A percentile compares a stretch with the other conserved stretches of the same genome.
Evolutionary conservation across 2,888 invertebrate species (phyloP).

Genomic region (Heliconius ismenius): DNA sequence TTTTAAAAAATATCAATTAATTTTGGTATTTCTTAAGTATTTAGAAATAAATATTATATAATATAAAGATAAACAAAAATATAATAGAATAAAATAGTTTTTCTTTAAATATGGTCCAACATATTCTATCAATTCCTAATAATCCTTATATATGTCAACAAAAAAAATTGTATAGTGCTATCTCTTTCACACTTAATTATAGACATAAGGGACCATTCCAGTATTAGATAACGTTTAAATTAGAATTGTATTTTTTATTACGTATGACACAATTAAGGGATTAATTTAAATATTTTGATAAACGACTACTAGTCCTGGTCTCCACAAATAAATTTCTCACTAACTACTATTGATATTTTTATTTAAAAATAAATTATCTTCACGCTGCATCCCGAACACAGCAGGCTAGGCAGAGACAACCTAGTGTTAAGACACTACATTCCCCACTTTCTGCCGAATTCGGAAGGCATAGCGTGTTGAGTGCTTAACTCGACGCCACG

Average conservation of each 20-base stretch:
- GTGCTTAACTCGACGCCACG: too few relatives aligned
- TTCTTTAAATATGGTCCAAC: conserved; percentile 7
- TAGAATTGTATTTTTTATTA: not conserved
- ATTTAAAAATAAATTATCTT: too few relatives aligned
- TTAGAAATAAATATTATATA: not conserved
- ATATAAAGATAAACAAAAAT: not conserved
- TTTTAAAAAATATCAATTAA: not conserved
- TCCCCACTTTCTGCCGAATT: too few relatives aligned
- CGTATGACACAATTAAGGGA: too few relatives aligned
- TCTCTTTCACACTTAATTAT: conserved; percentile 5
- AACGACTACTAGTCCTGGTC: too few relatives aligned
- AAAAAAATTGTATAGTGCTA: not conserved
- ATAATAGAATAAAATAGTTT: conserved; percentile 8
- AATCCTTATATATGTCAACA: not conserved
- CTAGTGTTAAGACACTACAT: too few relatives aligned
- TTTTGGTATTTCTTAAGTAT: conserved; percentile 3
- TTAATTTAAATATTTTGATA: too few relatives aligned
- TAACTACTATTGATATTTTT: too few relatives aligned
- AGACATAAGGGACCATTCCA: not conserved
- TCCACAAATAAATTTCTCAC: too few relatives aligned
- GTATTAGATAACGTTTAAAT: not conserved
- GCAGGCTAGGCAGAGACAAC: too few relatives aligned
- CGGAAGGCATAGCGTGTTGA: too few relatives aligned
- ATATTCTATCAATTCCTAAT: conserved; percentile 11
- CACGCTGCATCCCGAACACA: too few relatives aligned